phyloP scores from a whole-genome alignment of 2,113 vertebrate genomes.

The Nymphicus hollandicus region DNA sequence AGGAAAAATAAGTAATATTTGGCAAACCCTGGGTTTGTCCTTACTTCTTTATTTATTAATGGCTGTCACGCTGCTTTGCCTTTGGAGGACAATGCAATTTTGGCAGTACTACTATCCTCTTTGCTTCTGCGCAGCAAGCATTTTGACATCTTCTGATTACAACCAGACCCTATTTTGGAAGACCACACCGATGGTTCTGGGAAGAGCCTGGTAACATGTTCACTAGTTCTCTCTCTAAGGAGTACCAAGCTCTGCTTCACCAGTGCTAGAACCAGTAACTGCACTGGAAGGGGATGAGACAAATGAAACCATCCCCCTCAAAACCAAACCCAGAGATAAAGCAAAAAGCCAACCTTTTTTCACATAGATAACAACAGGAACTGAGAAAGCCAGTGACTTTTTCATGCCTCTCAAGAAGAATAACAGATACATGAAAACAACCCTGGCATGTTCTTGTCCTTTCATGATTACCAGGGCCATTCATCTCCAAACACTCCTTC shows the following conservation, averaged over 20 bases:
- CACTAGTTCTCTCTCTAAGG: neutral
- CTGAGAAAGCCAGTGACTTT: neutral
- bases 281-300: neutral
- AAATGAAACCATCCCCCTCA: neutral
- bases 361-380: neutral
- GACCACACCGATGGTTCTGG: neutral
- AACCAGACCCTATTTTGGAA: neutral
- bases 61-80: neutral
- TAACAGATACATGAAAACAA: neutral
- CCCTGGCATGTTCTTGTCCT: neutral
- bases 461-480: neutral
- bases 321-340: neutral
- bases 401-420: neutral
- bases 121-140: fast-evolving
- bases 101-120: neutral
- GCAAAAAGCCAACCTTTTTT: neutral
- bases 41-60: neutral
- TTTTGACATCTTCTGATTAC: neutral
- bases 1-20: neutral
- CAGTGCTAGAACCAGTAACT: neutral
- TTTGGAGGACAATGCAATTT: neutral
- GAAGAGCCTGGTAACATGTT: neutral
- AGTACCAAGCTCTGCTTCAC: neutral
- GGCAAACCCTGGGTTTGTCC: neutral
- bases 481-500: neutral